A percentile compares a stretch with the other conserved stretches of the same genome.
Evolutionary conservation across 2,113 vertebrate species (phyloP).

Genomic region (Notothenia rossii): DNA sequence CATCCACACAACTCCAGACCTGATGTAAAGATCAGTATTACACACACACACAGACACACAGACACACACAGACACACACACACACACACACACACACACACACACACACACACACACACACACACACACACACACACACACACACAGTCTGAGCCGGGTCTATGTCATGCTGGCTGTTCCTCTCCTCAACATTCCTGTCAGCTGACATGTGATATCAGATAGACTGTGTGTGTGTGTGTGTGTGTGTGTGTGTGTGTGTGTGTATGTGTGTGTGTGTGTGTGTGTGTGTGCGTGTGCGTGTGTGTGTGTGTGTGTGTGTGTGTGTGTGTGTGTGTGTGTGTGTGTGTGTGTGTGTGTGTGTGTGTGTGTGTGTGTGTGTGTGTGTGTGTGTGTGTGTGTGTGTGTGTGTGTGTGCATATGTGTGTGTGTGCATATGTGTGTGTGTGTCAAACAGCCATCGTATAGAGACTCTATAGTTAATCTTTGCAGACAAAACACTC

Average conservation of each 20-base stretch:
- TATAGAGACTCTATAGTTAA: slow-evolving; percentile 43
- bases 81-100: too few species aligned
- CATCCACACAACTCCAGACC: background rate
- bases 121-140: too few species aligned
- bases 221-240: slow-evolving; percentile 1
- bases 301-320: too few species aligned
- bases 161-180: slow-evolving; percentile 13
- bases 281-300: slow-evolving; percentile 10
- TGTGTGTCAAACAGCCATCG: background rate
- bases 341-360: too few species aligned
- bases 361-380: slow-evolving; percentile 12
- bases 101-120: too few species aligned
- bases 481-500: slow-evolving; percentile 62
- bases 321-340: too few species aligned
- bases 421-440: slow-evolving; percentile 22
- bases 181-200: slow-evolving; percentile 34
- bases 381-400: slow-evolving; percentile 22
- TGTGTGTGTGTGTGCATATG: slow-evolving; percentile 31
- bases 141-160: background rate
- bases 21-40: slow-evolving; percentile 4
- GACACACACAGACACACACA: too few species aligned
- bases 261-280: slow-evolving; percentile 14
- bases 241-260: background rate
- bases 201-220: slow-evolving; percentile 22
- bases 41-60: background rate